Base-by-base conservation (phyloP, 2,888 invertebrate genomes). In the Congeria kusceri region DNA sequence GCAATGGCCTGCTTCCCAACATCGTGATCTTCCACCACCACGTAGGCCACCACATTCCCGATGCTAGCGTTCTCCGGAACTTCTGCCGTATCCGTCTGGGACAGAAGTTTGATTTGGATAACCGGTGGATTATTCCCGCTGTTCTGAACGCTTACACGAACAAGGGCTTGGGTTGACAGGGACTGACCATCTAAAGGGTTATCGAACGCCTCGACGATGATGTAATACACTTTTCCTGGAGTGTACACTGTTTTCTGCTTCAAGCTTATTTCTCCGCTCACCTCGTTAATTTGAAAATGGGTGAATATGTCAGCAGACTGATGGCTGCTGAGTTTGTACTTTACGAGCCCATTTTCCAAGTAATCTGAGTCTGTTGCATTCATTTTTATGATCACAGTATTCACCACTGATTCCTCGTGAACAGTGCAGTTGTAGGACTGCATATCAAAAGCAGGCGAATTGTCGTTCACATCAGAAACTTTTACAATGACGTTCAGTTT, bases 121-220 rank as follows among this genome's bases (percentile, higher is more conserved):
- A 97, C 95, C 0, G 98, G 98, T 7, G 98, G 98, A 93, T 98
- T 98, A 93, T 98, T 98, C 93, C 98, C 98, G 93, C 98, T 98
- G 76, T 94, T 94, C 90, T 97, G 97, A 15, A 98, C 96, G n/a
- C 65, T 84, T 0, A 90, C 85, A 59, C 76, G 77, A 9, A 91
- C 88, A 3, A 84, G 78, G 11, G 90, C 85, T 69, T 89, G 86
- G 18, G 88, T 80, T 5, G 87, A 84, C 20, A 87, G 69, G 20
- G 88, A 84, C 18, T 88, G 89, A n/a, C 79, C 83, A 18, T 81
- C 83, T 25, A 46, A 18, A 9, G 90, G 89, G 28, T 85, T 84
- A 74, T 91, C 91, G 25, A 80, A 77, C n/a, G 89, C 89, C 74
- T 89, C 90, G n/a, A 89, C 88, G 20, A 87, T 84, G 5, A 90